Conservation (phyloP, 2,888 invertebrate genomes). For the Aphodius sticticus region DNA sequence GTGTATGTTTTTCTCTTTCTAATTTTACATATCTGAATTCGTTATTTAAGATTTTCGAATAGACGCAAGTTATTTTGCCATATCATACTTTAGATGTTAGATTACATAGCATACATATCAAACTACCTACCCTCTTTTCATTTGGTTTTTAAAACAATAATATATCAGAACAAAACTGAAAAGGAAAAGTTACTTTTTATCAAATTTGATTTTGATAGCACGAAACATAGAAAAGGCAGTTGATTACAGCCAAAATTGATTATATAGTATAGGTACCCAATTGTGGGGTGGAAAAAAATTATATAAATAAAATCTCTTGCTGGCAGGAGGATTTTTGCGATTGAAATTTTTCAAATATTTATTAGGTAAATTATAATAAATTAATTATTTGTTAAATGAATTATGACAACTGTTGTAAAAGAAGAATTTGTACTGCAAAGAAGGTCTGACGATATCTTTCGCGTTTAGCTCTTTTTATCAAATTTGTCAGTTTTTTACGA, state of each 20-base stretch:
- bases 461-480: conserved; percentile 45
- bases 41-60: too few species aligned
- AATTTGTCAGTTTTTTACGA: not conserved
- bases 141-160: too few species aligned
- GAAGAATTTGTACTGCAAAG: conserved; percentile 32
- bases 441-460: not conserved
- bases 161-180: not conserved
- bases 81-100: too few species aligned
- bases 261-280: conserved; percentile 13
- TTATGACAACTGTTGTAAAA: conserved; percentile 37
- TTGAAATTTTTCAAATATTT: conserved; percentile 33
- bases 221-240: conserved; percentile 32
- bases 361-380: conserved; percentile 33
- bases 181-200: not conserved
- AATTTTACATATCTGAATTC: too few species aligned
- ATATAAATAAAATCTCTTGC: conserved; percentile 37
- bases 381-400: conserved; percentile 31
- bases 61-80: too few species aligned
- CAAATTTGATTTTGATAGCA: conserved; percentile 28
- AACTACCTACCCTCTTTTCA: too few species aligned
- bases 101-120: too few species aligned
- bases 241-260: conserved; percentile 27
- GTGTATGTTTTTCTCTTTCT: too few species aligned
- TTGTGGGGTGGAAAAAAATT: not conserved
- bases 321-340: conserved; percentile 38